Evolutionary conservation across 2,113 vertebrate genomes (phyloP), one percentile per base, ranked within the genome.

Genomic region (Struthidea cinerea): DNA sequence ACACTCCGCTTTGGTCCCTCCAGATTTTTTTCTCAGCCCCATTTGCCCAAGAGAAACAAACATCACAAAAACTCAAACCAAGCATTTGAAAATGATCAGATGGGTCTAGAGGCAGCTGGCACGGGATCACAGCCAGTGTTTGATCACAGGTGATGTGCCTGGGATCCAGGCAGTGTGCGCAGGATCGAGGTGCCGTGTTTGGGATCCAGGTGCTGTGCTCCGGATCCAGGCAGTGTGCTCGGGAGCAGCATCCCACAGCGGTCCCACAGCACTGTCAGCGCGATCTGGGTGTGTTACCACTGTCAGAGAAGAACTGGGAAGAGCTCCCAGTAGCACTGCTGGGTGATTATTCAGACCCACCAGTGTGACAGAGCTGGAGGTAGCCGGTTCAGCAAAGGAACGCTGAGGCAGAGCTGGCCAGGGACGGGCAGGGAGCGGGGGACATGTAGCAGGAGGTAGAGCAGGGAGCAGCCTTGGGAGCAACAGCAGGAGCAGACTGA

Each of bases 221-320:
- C 2, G 63, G 41, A 33, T 44, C 41, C 61, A 64, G 28, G 42
- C 11, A 16, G 5, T 3, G 24, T 60, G 35, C 17, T 60, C 10
- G 7, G 59, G 42, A 67, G 32, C 17, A 55, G 65, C 49, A 22
- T 47, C 30, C 60, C 4, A 1, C 23, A 68, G n/a, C 6, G 3
- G 13, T 26, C 52, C 35, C 52, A 73, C 35, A 44, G 39, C 46
- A 89, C 5, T 33, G 33, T 8, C 46, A 89, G 8, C 23, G 44
- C 9, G 21, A 12, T 46, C 50, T 9, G 42, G 21, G 14, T 11
- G 16, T 0, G 0, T 26, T 27, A 9, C 42, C 81, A 33, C 2
- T 19, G 4, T 7, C 35, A 41, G 22, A 47, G 42, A n/a, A 75
- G 44, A 37, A 23, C 35, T 7, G n/a, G 32, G 13, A 42, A 53